These are phyloP conservation scores for Nesometra sesokonis DNA, from an alignment of 35 echinoderm and acorn worm species.

Conservation along the genomic window DNA sequence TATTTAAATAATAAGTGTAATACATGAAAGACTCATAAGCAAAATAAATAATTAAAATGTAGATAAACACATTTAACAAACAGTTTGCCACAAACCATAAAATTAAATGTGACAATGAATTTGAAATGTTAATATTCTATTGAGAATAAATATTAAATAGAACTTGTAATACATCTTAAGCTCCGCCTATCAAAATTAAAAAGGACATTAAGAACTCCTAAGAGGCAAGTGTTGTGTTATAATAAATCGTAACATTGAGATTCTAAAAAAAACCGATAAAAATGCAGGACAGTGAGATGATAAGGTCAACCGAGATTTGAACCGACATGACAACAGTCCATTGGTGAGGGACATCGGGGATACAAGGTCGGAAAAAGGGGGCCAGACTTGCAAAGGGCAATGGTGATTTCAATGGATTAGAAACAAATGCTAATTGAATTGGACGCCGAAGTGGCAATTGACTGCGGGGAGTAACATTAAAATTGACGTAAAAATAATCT, in stretches of 20 bases:
- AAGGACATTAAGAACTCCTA: not conserved
- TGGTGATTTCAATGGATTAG: not conserved
- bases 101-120: too few relatives aligned
- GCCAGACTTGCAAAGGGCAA: not conserved
- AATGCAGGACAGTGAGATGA: not conserved
- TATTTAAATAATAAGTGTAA: too few relatives aligned
- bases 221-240: not conserved
- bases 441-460: not conserved
- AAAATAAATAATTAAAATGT: too few relatives aligned
- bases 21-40: too few relatives aligned
- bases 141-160: too few relatives aligned
- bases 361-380: not conserved
- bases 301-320: not conserved
- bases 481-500: not conserved
- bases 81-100: too few relatives aligned
- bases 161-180: not conserved
- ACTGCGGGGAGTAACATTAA: not conserved
- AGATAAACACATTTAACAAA: too few relatives aligned
- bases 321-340: not conserved
- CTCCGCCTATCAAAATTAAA: not conserved
- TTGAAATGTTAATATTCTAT: too few relatives aligned
- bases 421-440: not conserved
- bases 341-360: not conserved
- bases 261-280: not conserved
- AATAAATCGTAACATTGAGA: not conserved